Evolutionary conservation across 2,113 vertebrate genomes (phyloP).

Genomic region (Aplodontia rufa): DNA sequence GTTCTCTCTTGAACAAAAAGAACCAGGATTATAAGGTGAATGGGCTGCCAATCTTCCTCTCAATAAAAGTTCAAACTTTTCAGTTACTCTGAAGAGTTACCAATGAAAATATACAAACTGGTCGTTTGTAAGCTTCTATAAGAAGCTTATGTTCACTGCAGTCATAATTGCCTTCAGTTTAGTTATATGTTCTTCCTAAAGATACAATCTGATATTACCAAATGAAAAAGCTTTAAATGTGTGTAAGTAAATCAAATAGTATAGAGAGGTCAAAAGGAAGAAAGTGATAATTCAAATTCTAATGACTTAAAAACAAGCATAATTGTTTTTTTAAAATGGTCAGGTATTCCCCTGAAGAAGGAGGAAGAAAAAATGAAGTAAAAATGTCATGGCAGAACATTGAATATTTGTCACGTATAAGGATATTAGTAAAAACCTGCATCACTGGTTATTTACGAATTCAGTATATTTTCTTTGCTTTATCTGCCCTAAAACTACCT

Average conservation of each 20-base stretch:
- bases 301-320: neutral
- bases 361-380: neutral
- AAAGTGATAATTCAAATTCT: neutral
- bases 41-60: neutral
- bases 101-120: neutral
- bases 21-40: neutral
- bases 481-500: conserved; percentile 18
- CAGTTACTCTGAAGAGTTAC: neutral
- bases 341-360: neutral
- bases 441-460: conserved; percentile 1
- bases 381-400: neutral
- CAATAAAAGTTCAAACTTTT: neutral
- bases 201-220: neutral
- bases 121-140: neutral
- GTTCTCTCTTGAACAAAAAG: neutral
- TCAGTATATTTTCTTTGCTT: conserved; percentile 30
- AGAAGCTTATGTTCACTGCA: neutral
- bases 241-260: neutral
- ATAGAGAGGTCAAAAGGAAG: neutral
- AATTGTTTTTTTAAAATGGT: neutral
- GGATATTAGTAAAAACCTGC: neutral
- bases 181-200: neutral
- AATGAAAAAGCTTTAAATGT: neutral
- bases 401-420: conserved; percentile 1
- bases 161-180: neutral